Conservation (phyloP, 2,113 vertebrate genomes). For the Chaenogobius annularis region DNA sequence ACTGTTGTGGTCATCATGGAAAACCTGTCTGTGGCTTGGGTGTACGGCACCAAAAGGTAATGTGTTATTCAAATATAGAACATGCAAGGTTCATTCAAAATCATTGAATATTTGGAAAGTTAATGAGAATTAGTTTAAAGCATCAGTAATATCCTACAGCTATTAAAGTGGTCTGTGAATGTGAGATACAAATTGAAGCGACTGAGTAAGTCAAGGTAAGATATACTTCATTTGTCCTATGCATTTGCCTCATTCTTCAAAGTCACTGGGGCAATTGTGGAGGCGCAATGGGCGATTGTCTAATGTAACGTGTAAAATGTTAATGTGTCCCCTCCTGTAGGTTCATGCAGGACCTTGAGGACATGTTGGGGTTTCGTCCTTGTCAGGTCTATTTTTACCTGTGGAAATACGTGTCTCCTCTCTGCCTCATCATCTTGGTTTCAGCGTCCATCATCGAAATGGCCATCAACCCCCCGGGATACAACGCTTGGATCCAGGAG, state of each 20-base stretch:
- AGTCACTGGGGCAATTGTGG: no score
- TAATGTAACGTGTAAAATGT: neutral
- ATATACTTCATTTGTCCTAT: no score
- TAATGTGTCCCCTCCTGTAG: slow-evolving; percentile 63
- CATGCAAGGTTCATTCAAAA: neutral
- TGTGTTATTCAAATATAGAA: neutral
- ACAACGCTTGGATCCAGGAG: slow-evolving; percentile 94
- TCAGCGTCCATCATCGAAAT: slow-evolving; percentile 90
- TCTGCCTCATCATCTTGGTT: slow-evolving; percentile 92
- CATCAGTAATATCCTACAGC: no score
- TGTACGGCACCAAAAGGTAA: slow-evolving; percentile 97
- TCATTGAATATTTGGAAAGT: no score
- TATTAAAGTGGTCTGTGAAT: no score
- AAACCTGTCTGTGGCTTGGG: slow-evolving; percentile 95
- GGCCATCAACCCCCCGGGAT: slow-evolving; percentile 89
- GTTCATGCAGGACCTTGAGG: slow-evolving; percentile 97
- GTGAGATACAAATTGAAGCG: no score
- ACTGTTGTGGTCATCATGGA: slow-evolving; percentile 96
- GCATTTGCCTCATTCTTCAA: no score
- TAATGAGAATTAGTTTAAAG: neutral
- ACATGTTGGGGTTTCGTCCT: slow-evolving; percentile 95
- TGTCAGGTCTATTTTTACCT: slow-evolving; percentile 90
- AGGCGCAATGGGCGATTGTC: no score
- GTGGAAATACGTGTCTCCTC: slow-evolving; percentile 96
- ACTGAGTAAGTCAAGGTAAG: no score